phyloP scores from a whole-genome alignment of 1,140 invertebrate species.

The Tigriopus japonicus region DNA sequence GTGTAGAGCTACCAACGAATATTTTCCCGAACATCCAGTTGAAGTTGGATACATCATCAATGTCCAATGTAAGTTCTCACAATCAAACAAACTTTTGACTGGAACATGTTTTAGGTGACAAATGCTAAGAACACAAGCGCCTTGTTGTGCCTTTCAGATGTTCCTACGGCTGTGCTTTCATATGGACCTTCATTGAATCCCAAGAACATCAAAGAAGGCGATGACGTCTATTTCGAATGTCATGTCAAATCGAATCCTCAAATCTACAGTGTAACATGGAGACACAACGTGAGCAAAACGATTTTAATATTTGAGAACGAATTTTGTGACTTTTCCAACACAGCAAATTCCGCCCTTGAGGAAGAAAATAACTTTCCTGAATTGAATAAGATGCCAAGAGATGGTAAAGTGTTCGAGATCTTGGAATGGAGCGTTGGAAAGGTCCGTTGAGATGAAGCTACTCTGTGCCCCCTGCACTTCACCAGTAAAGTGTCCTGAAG shows the following conservation, averaged over 20 bases:
- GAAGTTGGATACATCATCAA: not conserved
- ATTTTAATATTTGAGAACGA: not conserved
- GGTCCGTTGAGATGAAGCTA: too few species aligned
- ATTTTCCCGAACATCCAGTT: not conserved
- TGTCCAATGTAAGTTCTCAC: slow-evolving; percentile 13
- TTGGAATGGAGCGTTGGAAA: too few species aligned
- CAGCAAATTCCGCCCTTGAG: too few species aligned
- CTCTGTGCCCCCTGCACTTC: too few species aligned
- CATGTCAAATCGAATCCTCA: slow-evolving; percentile 28
- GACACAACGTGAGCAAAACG: slow-evolving; percentile 22
- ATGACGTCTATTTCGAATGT: slow-evolving; percentile 33
- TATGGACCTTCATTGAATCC: slow-evolving; percentile 1
- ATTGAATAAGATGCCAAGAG: too few species aligned
- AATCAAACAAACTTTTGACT: too few species aligned
- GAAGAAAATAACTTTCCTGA: too few species aligned
- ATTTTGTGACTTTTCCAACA: too few species aligned
- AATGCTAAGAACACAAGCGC: too few species aligned
- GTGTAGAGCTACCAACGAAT: slow-evolving; percentile 4
- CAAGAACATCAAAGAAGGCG: slow-evolving; percentile 21
- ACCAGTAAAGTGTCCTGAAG: too few species aligned
- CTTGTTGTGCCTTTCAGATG: not conserved
- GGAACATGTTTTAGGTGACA: too few species aligned
- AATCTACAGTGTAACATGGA: slow-evolving; percentile 27
- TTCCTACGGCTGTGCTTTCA: not conserved
- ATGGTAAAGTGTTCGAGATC: too few species aligned